These are phyloP conservation scores for Acanthosoma haemorrhoidale DNA, from an alignment of 2,888 invertebrate genomes.

Conservation along the genomic window DNA sequence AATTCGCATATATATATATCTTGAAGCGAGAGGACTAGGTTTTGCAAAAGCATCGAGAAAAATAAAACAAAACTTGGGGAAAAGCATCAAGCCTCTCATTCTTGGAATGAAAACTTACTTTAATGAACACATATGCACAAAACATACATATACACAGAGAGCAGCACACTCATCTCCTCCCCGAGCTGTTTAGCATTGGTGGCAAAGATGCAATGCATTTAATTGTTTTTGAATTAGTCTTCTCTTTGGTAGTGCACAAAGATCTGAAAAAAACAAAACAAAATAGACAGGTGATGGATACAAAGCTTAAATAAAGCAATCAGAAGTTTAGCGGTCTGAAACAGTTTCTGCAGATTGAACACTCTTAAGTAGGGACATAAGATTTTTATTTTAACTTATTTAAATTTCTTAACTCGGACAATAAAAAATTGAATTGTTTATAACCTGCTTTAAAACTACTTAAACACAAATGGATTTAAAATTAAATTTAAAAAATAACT, in stretches of 20 bases:
- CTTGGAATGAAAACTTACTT: constrained; percentile 16
- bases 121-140: neutral
- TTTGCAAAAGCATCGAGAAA: neutral
- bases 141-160: neutral
- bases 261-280: neutral
- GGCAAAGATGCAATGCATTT: constrained; percentile 23
- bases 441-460: neutral
- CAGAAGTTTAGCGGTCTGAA: too few relatives aligned
- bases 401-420: neutral
- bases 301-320: neutral
- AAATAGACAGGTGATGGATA: neutral
- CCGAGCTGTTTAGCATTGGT: constrained; percentile 15
- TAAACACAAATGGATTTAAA: neutral
- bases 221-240: constrained; percentile 1
- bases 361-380: too few relatives aligned
- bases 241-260: constrained; percentile 26
- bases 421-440: neutral
- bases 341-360: too few relatives aligned
- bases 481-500: neutral
- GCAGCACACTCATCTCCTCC: constrained; percentile 2
- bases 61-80: constrained; percentile 14
- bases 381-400: neutral
- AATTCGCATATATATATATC: neutral
- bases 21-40: constrained; percentile 25
- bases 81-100: constrained; percentile 12